These are phyloP conservation scores for Phalangium opilio DNA, from an alignment of 2,888 invertebrate species.

Conservation along the genomic window DNA sequence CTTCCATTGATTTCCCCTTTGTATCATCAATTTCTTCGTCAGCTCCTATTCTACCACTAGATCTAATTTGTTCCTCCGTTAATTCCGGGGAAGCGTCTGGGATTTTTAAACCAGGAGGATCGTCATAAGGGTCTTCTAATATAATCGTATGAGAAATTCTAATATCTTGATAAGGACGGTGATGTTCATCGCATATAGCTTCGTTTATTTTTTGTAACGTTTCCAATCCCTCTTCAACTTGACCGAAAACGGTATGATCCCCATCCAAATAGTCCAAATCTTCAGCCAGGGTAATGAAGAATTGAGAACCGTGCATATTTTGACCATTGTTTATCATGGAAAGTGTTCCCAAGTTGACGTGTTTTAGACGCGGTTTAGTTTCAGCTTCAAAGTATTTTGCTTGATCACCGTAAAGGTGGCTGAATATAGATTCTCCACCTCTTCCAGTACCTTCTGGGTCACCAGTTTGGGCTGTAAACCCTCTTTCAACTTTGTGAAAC, in stretches of 20 bases:
- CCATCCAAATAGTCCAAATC: constrained; percentile 74
- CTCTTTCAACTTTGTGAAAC: constrained; percentile 55
- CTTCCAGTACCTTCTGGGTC: constrained; percentile 83
- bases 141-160: constrained; percentile 86
- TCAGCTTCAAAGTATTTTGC: constrained; percentile 85
- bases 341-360: constrained; percentile 65
- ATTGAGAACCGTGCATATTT: constrained; percentile 77
- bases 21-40: constrained; percentile 87
- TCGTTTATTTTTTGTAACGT: constrained; percentile 79
- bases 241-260: constrained; percentile 86
- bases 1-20: constrained; percentile 63
- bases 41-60: constrained; percentile 65
- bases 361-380: constrained; percentile 75
- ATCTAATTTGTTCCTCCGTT: constrained; percentile 55
- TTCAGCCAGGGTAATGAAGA: constrained; percentile 79
- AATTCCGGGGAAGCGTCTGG: constrained; percentile 83
- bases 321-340: constrained; percentile 90
- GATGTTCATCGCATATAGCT: constrained; percentile 72
- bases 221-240: constrained; percentile 81
- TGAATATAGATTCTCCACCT: constrained; percentile 81
- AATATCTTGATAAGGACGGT: constrained; percentile 86
- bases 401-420: constrained; percentile 62
- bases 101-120: constrained; percentile 56
- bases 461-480: constrained; percentile 93
- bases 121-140: constrained; percentile 88